phyloP scores from a whole-genome alignment of 2,113 vertebrate species.

The Corvus moneduloides region DNA sequence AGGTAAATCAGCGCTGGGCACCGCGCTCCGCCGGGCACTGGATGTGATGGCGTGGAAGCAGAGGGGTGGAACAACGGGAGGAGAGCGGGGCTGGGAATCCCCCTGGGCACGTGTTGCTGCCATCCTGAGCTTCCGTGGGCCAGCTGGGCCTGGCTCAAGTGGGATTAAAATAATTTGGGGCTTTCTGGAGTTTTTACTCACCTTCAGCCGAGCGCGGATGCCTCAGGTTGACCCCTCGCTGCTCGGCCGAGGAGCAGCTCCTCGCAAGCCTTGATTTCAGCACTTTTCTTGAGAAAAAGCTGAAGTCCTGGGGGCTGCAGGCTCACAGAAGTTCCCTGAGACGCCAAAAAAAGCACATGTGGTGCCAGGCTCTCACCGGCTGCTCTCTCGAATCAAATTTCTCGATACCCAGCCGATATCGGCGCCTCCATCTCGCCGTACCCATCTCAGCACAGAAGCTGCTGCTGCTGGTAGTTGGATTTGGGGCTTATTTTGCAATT shows the following conservation, averaged over 20 bases:
- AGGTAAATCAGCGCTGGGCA: neutral
- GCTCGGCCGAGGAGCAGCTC: rapidly evolving
- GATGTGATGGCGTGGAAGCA: rapidly evolving
- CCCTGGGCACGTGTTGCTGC: rapidly evolving
- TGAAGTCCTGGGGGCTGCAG: neutral
- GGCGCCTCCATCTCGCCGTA: neutral
- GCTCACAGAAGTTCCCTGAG: neutral
- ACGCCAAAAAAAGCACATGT: neutral
- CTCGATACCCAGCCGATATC: neutral
- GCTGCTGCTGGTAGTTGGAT: neutral
- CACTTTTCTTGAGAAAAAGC: neutral
- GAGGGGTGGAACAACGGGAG: rapidly evolving
- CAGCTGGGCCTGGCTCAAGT: neutral
- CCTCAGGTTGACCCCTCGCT: rapidly evolving
- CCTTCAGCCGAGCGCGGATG: rapidly evolving
- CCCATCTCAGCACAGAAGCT: neutral
- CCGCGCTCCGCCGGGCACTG: rapidly evolving
- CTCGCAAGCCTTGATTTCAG: neutral
- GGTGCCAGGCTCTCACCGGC: neutral
- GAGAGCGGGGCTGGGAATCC: neutral
- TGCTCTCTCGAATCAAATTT: neutral
- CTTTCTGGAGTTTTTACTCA: neutral
- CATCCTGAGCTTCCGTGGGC: neutral
- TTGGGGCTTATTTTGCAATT: slow-evolving; percentile 46
- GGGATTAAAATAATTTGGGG: neutral